Base-by-base conservation (phyloP, 2,797 vertebrate genomes). In the Setipinna tenuifilis region DNA sequence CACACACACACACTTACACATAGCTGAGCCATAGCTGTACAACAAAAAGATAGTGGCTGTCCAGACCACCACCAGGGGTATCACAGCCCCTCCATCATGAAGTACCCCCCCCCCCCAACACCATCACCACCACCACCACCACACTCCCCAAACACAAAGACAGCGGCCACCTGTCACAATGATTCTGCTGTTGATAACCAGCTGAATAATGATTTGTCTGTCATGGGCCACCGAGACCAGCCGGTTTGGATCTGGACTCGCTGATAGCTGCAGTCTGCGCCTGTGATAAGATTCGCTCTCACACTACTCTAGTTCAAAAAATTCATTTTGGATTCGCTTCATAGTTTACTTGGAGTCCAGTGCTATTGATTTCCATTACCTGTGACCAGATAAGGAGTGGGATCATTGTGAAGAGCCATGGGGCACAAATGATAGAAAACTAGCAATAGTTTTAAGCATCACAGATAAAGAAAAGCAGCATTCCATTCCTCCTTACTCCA, bases 151-250 rank as follows among this genome's bases (percentile, higher is more conserved):
- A n/a, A 50, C 23, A 80, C 35, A 62, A 44, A 82, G 84, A 17
- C 84, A 50, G 81, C 78, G 16, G 41, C 75, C 35, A 44, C 31
- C n/a, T 68, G 59, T 48, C 41, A 83, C 23, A 41, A 83, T 50
- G 14, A 35, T 46, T 48, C 41, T 68, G 61, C 61, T 46, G 28
- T 68, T 65, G 12, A 23, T 44, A 83, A 83, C 41, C 48, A 48
- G 83, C 25, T 83, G 35, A 58, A 59, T 82, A 35, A 82, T 57
- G 82, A 28, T 82, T 57, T 58, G 50, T 58, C 50, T 82, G 31
- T 78, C 35, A 78, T 78, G 71, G 71, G 71, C 71, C 71, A 78
- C 31, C 17, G 71, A 78, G 35, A 75, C 68, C 68, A 75, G 68
- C 16, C 28, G 68, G 68, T 75, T 75, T 35, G 28, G 41, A 78